Evolutionary conservation across 2,113 vertebrate species (phyloP).

Genomic region (Galeopterus variegatus): DNA sequence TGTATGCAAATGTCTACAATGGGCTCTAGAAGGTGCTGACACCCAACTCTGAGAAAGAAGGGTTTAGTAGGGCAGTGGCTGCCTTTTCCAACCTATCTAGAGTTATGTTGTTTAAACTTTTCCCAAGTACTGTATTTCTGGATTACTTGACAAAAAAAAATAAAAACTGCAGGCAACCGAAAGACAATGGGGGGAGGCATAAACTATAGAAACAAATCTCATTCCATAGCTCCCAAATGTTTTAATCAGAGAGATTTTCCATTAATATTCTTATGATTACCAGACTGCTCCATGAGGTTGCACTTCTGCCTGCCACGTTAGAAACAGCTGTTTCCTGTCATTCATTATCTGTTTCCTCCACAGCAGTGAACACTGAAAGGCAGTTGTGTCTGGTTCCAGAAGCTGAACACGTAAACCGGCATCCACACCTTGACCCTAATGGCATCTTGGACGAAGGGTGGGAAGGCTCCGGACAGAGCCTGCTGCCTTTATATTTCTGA

Average conservation of each 20-base stretch:
- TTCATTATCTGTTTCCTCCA: constrained; percentile 79
- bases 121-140: background rate
- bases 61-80: background rate
- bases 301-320: background rate
- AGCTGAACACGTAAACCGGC: constrained; percentile 2
- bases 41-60: background rate
- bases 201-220: background rate
- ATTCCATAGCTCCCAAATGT: background rate
- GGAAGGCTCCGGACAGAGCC: background rate
- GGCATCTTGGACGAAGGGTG: background rate
- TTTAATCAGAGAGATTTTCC: constrained; percentile 62
- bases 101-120: background rate
- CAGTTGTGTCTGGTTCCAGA: constrained; percentile 46
- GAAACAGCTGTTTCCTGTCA: constrained; percentile 80
- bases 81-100: background rate
- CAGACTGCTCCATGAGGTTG: background rate
- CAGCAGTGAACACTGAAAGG: constrained; percentile 37
- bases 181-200: background rate
- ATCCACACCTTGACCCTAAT: background rate
- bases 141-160: constrained; percentile 1
- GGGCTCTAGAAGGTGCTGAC: background rate
- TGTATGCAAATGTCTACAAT: background rate
- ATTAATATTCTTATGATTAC: background rate
- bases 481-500: background rate
- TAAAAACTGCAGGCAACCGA: background rate